phyloP scores from a whole-genome alignment of 2,113 vertebrate genomes.

The Ariopsis seemanni region DNA sequence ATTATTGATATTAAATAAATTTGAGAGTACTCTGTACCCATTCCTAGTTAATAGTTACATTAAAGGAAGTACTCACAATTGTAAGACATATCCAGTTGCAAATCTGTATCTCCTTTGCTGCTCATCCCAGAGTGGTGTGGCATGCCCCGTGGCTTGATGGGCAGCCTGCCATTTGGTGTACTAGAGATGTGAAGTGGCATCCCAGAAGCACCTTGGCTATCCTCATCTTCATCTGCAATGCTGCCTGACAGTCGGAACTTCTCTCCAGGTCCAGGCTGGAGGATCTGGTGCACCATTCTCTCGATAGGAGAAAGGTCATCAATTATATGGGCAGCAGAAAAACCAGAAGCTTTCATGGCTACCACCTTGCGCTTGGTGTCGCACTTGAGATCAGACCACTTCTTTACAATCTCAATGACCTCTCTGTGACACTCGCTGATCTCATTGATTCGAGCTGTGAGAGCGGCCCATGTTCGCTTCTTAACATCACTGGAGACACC shows the following conservation, averaged over 20 bases:
- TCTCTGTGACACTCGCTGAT: constrained; percentile 78
- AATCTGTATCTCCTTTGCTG: constrained; percentile 18
- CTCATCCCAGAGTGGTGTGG: not conserved
- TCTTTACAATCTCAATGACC: constrained; percentile 78
- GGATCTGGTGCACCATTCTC: constrained; percentile 75
- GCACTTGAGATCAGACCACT: constrained; percentile 79
- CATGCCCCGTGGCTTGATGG: not conserved
- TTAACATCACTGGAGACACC: constrained; percentile 71
- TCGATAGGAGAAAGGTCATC: constrained; percentile 74
- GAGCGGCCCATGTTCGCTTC: constrained; percentile 74
- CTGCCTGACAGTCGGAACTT: not conserved
- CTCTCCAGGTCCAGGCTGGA: constrained; percentile 58
- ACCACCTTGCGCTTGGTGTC: constrained; percentile 78
- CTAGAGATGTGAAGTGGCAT: not conserved
- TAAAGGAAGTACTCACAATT: constrained; percentile 32
- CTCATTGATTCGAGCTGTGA: constrained; percentile 74
- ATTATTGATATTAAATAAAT: not conserved
- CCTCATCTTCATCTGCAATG: constrained; percentile 39
- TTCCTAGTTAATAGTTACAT: not conserved
- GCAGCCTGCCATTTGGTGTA: constrained; percentile 21
- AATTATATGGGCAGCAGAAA: constrained; percentile 60
- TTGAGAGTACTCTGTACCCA: not conserved
- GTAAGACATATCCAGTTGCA: constrained; percentile 13
- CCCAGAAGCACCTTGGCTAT: constrained; percentile 11
- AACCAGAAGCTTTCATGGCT: constrained; percentile 68